A percentile compares a stretch with the other conserved stretches of the same genome.
phyloP scores from a whole-genome alignment of 1,140 invertebrate species.

The Pygmarrhopalites habei region DNA sequence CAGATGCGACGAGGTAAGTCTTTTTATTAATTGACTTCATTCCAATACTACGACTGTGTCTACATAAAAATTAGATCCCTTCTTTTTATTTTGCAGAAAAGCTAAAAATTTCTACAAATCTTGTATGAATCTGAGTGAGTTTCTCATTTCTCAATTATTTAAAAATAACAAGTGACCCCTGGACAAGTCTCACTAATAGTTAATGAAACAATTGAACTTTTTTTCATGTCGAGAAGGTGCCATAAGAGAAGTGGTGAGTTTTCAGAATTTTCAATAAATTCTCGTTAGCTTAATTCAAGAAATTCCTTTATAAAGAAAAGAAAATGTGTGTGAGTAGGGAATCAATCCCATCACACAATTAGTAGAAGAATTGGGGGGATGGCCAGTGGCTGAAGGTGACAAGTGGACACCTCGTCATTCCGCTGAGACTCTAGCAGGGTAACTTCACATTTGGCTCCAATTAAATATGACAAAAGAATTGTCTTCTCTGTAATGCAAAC shows the following conservation, averaged over 20 bases:
- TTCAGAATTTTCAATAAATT: too few relatives aligned
- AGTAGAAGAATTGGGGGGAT: slow-evolving; percentile 60
- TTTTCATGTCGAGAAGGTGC: slow-evolving; percentile 36
- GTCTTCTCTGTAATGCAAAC: too few relatives aligned
- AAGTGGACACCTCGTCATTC: slow-evolving; percentile 53
- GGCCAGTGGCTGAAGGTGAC: slow-evolving; percentile 60
- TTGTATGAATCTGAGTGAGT: slow-evolving; percentile 81
- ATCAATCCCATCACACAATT: slow-evolving; percentile 56
- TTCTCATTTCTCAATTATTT: slow-evolving; percentile 1
- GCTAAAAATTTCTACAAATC: slow-evolving; percentile 78
- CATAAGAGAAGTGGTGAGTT: slow-evolving; percentile 59
- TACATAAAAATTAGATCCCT: too few relatives aligned
- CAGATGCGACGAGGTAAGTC: slow-evolving; percentile 63
- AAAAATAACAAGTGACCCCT: background rate
- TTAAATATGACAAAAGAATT: too few relatives aligned
- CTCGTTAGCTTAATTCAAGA: too few relatives aligned
- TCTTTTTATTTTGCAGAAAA: too few relatives aligned
- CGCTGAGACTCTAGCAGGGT: slow-evolving; percentile 55
- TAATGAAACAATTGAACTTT: background rate
- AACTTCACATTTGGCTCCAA: too few relatives aligned
- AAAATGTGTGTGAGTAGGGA: too few relatives aligned
- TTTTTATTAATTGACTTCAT: too few relatives aligned
- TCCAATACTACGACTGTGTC: too few relatives aligned
- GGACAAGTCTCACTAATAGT: too few relatives aligned
- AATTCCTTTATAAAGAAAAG: too few relatives aligned